phyloP scores from a whole-genome alignment of 2,888 invertebrate genomes.

The Drosophila macrospina region DNA sequence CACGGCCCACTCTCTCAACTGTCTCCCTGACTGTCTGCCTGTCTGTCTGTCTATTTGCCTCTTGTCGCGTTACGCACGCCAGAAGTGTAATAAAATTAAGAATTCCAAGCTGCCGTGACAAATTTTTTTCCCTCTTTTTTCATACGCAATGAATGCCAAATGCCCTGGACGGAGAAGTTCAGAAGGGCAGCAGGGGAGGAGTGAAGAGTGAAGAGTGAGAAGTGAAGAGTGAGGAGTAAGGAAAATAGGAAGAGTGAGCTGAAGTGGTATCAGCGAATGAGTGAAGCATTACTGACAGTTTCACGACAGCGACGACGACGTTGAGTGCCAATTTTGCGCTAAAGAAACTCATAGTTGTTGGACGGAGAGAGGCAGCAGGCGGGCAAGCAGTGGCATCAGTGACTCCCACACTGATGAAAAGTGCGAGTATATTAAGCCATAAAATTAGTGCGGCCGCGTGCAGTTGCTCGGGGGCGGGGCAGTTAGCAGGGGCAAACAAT shows the following conservation, averaged over 20 bases:
- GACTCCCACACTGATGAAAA: slow-evolving; percentile 44
- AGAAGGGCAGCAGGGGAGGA: not conserved
- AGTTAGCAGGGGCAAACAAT: slow-evolving; percentile 9
- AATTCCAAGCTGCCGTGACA: slow-evolving; percentile 84
- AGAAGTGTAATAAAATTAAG: slow-evolving; percentile 83
- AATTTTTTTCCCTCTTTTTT: slow-evolving; percentile 67
- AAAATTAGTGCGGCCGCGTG: slow-evolving; percentile 77
- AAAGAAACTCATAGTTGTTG: slow-evolving; percentile 65
- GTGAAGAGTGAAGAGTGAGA: not conserved
- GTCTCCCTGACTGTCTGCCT: slow-evolving; percentile 4
- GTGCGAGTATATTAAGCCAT: slow-evolving; percentile 80
- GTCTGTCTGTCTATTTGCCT: slow-evolving; percentile 52
- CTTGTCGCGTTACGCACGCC: slow-evolving; percentile 63
- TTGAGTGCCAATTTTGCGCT: slow-evolving; percentile 74
- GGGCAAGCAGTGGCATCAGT: not conserved
- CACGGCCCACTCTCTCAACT: slow-evolving; percentile 18
- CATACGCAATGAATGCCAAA: slow-evolving; percentile 57
- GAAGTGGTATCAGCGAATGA: slow-evolving; percentile 48
- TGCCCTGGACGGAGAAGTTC: slow-evolving; percentile 25
- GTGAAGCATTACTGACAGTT: slow-evolving; percentile 70
- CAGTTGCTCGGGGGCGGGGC: not conserved
- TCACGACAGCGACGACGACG: slow-evolving; percentile 62
- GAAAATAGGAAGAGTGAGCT: not conserved
- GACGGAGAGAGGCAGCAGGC: not conserved
- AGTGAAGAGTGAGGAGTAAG: not conserved